Evolutionary conservation across 2,888 invertebrate genomes (phyloP), one percentile per base, ranked within the genome.

Genomic region (Pheosia gnoma): DNA sequence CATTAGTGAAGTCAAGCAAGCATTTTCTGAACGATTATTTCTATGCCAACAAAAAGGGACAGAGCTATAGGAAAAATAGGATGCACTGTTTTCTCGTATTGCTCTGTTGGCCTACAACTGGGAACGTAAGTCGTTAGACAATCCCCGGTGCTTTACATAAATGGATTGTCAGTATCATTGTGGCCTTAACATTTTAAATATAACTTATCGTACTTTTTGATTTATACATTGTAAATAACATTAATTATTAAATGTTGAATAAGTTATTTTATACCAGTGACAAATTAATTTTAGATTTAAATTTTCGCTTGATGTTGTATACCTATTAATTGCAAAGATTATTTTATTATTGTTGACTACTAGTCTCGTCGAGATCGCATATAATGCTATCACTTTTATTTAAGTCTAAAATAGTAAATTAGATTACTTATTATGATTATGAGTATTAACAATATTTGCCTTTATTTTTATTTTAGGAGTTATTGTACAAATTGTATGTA

Each of bases 401-500:
- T 71, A 75, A 77, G 71, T 81, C 25, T 25, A 25, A 25, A 25
- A 76, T 74, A 65, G 59, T 79, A 78, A 67, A 72, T 75, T 72
- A 76, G 54, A 57, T 43, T 25, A 25, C 25, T 25, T 25, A 25
- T 25, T 75, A 66, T 83, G 80, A 80, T 68, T 77, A 76, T 72
- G 79, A 87, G 83, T 89, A 89, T 90, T 91, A 90, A 91, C 88
- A 86, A 81, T 79, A 74, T 74, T 81, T 82, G 84, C 83, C 82
- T 87, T 84, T 78, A 77, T 75, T 75, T 77, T 74, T 71, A 55
- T 36, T 3, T 57, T 59, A 65, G 62, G 62, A 68, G 60, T 78
- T 25, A 25, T 84, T 91, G 91, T 92, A 91, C 90, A 91, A 90
- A 90, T 81, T 89, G 85, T 91, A 92, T 90, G 90, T 91, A 90